Base-by-base conservation (phyloP, 2,113 vertebrate genomes). In the Copsychus sechellarum region DNA sequence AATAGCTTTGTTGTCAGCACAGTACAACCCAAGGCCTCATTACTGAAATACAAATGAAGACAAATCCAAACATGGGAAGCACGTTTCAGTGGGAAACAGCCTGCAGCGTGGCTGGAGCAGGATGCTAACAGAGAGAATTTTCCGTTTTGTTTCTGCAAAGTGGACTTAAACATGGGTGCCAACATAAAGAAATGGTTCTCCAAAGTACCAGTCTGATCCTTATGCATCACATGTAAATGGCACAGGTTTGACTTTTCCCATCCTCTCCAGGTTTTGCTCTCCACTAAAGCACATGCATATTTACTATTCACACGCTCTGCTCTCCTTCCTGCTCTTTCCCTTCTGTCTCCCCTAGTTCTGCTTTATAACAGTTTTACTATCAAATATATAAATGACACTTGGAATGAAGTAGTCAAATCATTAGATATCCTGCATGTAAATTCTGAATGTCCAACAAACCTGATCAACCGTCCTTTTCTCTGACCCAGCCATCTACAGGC, bases 71-170 rank as follows among this genome's bases (percentile, higher is more conserved):
- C 21, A 73, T 4, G 9, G 60, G 43, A 92, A 78, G 17, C 1
- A 5, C 3, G 0, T 70, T 81, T 88, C 83, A 92, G 72, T 71
- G 33, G 60, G 34, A 31, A 45, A 78, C 0, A 4, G 83, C 43
- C 15, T 53, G 51, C 47, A 84, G 47, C 0, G 0, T 20, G 50
- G 58, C 36, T 78, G 53, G 50, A 66, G 16, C 0, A 0, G 17
- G 33, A 54, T 42, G 45, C 34, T 34, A 82, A 65, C 2, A 82
- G 34, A 66, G 38, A 40, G 29, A 61, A 71, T 31, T 88, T 67
- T 43, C n/a, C 0, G 1, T 21, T 78, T 79, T 48, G 2, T 45
- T 93, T 53, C 66, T 5, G 6, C 12, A 33, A 79, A 65, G 31
- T 43, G 19, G 31, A 58, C 34, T 51, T 81, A 79, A 81, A 65